phyloP scores from a whole-genome alignment of 2,797 vertebrate species.

The Falco novaeseelandiae region DNA sequence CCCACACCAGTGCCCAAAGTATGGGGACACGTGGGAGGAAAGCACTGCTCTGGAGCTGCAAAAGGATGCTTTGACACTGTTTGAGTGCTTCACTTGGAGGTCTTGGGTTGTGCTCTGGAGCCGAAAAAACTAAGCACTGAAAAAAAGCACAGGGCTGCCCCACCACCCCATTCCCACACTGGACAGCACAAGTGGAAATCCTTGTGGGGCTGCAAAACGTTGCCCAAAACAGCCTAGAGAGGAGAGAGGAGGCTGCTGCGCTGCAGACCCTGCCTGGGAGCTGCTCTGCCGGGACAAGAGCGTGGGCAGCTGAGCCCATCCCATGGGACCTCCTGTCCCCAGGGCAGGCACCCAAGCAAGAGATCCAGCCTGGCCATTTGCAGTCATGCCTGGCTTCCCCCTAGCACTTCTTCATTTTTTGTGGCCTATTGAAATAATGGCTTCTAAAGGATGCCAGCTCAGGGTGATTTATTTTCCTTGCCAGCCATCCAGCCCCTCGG shows the following conservation, averaged over 20 bases:
- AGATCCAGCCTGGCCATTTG: background rate
- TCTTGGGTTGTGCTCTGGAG: background rate
- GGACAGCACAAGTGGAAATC: background rate
- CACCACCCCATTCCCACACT: accelerated
- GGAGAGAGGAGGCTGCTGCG: background rate
- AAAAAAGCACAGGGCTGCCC: background rate
- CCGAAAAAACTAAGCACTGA: background rate
- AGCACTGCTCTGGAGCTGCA: background rate
- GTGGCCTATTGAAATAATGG: background rate
- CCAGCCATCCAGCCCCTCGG: background rate
- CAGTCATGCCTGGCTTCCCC: background rate
- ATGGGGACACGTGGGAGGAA: background rate
- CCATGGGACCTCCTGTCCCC: accelerated
- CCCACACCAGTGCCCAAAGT: background rate
- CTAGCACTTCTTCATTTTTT: background rate
- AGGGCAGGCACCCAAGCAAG: background rate
- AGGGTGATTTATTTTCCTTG: background rate
- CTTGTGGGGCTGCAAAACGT: background rate
- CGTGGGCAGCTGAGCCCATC: accelerated
- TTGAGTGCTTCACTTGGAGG: accelerated
- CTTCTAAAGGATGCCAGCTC: background rate
- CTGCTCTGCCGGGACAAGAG: accelerated
- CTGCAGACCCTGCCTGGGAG: accelerated
- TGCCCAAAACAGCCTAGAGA: background rate
- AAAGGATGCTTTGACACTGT: background rate